phyloP scores from a whole-genome alignment of 2,797 vertebrate genomes.

The Acomys russatus region DNA sequence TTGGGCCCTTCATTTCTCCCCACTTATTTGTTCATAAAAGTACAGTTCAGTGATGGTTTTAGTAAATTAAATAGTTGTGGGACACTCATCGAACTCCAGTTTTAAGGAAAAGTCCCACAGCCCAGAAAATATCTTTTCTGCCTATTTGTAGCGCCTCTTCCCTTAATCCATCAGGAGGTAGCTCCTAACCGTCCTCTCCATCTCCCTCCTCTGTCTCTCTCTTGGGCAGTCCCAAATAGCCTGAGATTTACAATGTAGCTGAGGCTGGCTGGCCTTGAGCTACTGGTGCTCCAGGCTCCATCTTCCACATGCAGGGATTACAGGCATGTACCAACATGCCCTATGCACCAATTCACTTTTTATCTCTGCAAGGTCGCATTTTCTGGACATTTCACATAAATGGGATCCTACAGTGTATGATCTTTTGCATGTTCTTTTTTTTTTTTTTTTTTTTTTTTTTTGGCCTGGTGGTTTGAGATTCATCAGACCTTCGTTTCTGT shows the following conservation, averaged over 20 bases:
- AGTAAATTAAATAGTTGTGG: conserved; percentile 34
- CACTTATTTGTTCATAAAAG: background rate
- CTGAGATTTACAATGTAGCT: background rate
- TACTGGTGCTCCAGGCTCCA: background rate
- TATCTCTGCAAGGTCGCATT: background rate
- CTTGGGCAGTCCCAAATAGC: background rate
- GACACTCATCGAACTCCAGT: background rate
- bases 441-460: background rate
- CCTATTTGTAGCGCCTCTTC: background rate
- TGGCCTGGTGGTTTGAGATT: background rate
- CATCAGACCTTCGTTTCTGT: background rate
- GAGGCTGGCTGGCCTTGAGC: background rate
- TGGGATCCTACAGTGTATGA: background rate
- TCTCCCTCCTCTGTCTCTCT: no score
- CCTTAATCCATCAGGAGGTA: background rate
- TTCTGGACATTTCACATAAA: background rate
- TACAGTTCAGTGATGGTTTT: background rate
- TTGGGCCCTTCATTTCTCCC: background rate
- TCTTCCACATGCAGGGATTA: background rate
- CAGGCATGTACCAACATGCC: background rate
- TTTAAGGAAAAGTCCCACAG: conserved; percentile 46
- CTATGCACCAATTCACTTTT: background rate
- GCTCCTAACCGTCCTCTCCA: background rate
- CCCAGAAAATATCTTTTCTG: background rate
- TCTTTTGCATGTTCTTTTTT: background rate